A percentile compares a stretch with the other conserved stretches of the same genome.
Evolutionary conservation across 2,888 invertebrate genomes (phyloP).

Genomic region (Oligia latruncula): DNA sequence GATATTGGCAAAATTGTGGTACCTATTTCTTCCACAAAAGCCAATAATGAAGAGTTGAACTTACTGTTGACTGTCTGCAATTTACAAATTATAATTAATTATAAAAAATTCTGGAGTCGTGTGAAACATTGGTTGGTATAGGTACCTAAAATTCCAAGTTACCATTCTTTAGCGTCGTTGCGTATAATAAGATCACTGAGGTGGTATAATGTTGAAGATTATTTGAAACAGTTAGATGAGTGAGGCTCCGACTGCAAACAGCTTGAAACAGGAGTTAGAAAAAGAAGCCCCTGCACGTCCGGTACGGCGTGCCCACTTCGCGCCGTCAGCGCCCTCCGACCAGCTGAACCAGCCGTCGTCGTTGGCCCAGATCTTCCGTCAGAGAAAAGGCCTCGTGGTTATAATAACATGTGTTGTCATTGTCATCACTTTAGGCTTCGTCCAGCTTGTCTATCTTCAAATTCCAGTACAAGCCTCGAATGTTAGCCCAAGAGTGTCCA

Average conservation of each 20-base stretch:
- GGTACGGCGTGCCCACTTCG: not conserved
- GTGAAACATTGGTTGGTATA: too few relatives aligned
- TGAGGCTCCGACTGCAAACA: constrained; percentile 4
- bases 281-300: not conserved
- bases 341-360: not conserved
- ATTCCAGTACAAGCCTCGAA: not conserved
- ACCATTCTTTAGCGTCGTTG: not conserved
- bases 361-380: not conserved
- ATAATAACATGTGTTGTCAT: constrained; percentile 18
- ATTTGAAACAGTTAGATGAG: constrained; percentile 20
- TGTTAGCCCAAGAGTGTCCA: constrained; percentile 16
- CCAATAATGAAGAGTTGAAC: too few relatives aligned
- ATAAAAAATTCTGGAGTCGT: too few relatives aligned
- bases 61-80: not conserved
- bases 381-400: constrained; percentile 21
- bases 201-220: not conserved
- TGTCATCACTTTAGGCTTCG: constrained; percentile 15
- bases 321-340: not conserved
- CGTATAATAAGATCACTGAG: not conserved
- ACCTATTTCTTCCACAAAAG: too few relatives aligned
- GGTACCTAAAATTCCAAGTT: too few relatives aligned
- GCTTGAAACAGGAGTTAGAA: not conserved
- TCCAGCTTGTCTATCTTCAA: constrained; percentile 11
- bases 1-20: too few relatives aligned
- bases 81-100: not conserved